phyloP scores from a whole-genome alignment of 1,140 invertebrate genomes.

The Nixonia krombeini region DNA sequence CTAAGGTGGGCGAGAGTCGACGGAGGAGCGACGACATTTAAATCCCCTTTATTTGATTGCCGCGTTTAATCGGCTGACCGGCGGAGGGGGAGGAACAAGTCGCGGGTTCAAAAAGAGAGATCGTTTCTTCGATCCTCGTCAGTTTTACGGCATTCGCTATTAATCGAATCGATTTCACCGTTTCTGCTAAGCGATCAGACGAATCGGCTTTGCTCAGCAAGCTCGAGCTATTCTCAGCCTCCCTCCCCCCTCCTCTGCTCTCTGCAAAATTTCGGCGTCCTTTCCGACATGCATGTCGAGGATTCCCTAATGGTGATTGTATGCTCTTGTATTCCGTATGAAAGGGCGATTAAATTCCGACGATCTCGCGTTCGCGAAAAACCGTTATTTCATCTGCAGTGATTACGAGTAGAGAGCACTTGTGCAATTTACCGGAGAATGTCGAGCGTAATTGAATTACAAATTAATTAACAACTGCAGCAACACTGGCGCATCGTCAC shows the following conservation, averaged over 20 bases:
- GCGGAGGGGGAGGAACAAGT: no score
- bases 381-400: slow-evolving; percentile 10
- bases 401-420: slow-evolving; percentile 14
- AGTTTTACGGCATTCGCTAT: slow-evolving; percentile 21
- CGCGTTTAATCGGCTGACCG: slow-evolving; percentile 34
- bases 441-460: no score
- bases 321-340: slow-evolving; percentile 14
- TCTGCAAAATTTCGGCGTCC: slow-evolving; percentile 29
- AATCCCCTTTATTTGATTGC: slow-evolving; percentile 45
- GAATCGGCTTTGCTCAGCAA: slow-evolving; percentile 38
- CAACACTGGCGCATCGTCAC: no score
- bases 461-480: no score
- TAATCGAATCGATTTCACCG: slow-evolving; percentile 44
- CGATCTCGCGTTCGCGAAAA: slow-evolving; percentile 17
- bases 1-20: neutral
- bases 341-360: slow-evolving; percentile 16
- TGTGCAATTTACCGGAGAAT: slow-evolving; percentile 8
- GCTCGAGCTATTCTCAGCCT: slow-evolving; percentile 22
- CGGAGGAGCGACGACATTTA: slow-evolving; percentile 19
- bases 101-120: slow-evolving; percentile 18
- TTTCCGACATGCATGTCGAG: slow-evolving; percentile 15
- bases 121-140: slow-evolving; percentile 18
- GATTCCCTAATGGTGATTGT: slow-evolving; percentile 32
- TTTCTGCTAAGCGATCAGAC: slow-evolving; percentile 36
- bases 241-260: slow-evolving; percentile 14